Evolutionary conservation across 1,140 invertebrate species (phyloP), one percentile per base, ranked within the genome.

Genomic region (Pseudomyrmex pallidus): DNA sequence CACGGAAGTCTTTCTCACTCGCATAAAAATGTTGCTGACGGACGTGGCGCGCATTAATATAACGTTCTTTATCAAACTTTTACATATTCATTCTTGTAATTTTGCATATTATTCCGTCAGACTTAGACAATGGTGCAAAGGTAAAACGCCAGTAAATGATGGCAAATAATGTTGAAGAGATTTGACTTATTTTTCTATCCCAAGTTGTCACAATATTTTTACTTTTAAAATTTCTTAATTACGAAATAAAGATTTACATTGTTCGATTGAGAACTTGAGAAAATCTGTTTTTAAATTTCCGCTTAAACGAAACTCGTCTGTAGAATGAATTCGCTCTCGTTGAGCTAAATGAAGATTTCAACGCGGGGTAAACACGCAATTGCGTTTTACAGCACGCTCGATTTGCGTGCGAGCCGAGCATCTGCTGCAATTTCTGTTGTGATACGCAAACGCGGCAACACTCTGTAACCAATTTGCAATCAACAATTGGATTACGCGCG

Each of bases 381-480:
- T 61, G 67, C n/a, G 10, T 74, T 82, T 63, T 74, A 63, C 20
- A 13, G 46, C 20, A 59, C 17, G n/a, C 46, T 61, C 68, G 25
- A 74, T n/a, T 82, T 61, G 78, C 54, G 46, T 52, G 59, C 70
- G 22, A 50, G 2, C 12, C n/a, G 8, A 12, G 48, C 12, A 50
- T 82, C 25, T 74, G 48, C 62, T 82, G 54, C 17, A 82, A 82
- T 74, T 74, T 74, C 48, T 50, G 20, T 35, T 68, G 44, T 68
- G 44, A 80, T 70, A 35, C 13, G 35, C 35, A 2, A 68, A 46
- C 44, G 10, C 8, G 15, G 5, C 59, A 54, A 10, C 73, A 59
- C 9, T 2, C 12, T 54, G 48, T 12, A 44, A 64, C 3, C 25
- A 70, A 12, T 77, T 66, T 76, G 46, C n/a, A 9, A 66, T 76